Percentiles rank a stretch among this genome's conserved stretches.
Conservation (phyloP, 2,888 invertebrate genomes). For the Metalampra italica region DNA sequence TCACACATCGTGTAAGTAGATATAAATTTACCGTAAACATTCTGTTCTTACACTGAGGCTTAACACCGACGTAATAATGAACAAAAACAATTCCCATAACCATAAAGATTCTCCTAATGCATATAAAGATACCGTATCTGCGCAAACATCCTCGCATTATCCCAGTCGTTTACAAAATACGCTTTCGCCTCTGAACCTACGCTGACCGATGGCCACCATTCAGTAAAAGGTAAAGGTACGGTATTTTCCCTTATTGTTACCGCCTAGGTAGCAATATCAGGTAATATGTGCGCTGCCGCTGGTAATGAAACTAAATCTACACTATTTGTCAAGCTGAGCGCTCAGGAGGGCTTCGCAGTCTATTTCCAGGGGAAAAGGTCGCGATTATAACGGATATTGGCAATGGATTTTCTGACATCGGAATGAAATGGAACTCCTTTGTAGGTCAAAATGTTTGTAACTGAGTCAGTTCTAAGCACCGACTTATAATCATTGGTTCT, state of each 20-base stretch:
- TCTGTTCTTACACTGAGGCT: background rate
- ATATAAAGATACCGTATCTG: constrained; percentile 26
- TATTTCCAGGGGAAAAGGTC: constrained; percentile 40
- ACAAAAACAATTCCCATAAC: constrained; percentile 18
- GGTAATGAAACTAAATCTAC: constrained; percentile 56
- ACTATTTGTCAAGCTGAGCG: constrained; percentile 56
- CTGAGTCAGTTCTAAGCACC: too few relatives aligned
- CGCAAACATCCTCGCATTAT: constrained; percentile 31
- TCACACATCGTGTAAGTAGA: background rate
- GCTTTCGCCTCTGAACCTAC: constrained; percentile 16
- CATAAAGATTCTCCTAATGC: constrained; percentile 23
- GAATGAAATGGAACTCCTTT: constrained; percentile 42
- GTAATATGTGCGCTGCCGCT: constrained; percentile 35
- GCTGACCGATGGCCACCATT: constrained; percentile 15
- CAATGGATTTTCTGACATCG: constrained; percentile 58
- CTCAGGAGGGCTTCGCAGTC: constrained; percentile 7
- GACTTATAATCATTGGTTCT: too few relatives aligned
- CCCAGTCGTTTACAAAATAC: constrained; percentile 30
- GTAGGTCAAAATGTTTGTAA: constrained; percentile 52
- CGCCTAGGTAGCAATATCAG: constrained; percentile 39
- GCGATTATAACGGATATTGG: constrained; percentile 42
- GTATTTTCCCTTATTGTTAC: constrained; percentile 38
- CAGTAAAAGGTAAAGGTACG: constrained; percentile 23
- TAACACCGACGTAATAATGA: background rate
- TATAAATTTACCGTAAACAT: background rate